Evolutionary conservation across 1,140 invertebrate genomes (phyloP), one percentile per base, ranked within the genome.

Genomic region (Pseudomyrmex sp.): DNA sequence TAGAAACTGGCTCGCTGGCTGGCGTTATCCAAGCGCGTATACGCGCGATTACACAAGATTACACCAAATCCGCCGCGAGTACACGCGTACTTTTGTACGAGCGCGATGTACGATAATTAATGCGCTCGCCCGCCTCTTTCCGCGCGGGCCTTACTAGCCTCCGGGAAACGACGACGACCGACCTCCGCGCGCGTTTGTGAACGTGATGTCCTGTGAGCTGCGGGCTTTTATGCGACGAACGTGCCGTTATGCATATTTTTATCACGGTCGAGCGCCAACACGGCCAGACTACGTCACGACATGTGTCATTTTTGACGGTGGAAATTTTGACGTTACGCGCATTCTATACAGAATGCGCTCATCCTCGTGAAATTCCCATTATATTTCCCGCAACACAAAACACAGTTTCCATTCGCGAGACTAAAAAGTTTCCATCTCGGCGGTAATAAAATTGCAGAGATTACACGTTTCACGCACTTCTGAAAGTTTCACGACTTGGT

Each of bases 31-130:
- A 63, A 35, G 74, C 61, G 58, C 82, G 69, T 63, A 86, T 77
- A 75, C 59, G 58, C 76, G 52, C 66, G 65, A 88, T 85, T 85
- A 83, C 74, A 79, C 69, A 62, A 73, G 61, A 69, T 77, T 80
- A 18, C 82, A 69, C 52, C 54, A 48, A 66, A 83, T 68, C 20
- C 35, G 13, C n/a, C n/a, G 54, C 46, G 65, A 10, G 8, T 70
- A 80, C 44, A 80, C 54, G n/a, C 52, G 65, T 58, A 68, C 63
- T 77, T 77, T 56, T 80, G 54, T 59, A 70, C 44, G 0, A 35
- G 20, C 54, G 76, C 18, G 15, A 10, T 20, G 15, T 66, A 50
- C 54, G 54, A 70, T 80, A 80, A 80, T 80, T 80, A 70, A 59
- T 59, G 20, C 20, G 7, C 63, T 10, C 5, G 76, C 62, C 23